Conservation (phyloP, 2,888 invertebrate species). For the Uloborus plumipes region DNA sequence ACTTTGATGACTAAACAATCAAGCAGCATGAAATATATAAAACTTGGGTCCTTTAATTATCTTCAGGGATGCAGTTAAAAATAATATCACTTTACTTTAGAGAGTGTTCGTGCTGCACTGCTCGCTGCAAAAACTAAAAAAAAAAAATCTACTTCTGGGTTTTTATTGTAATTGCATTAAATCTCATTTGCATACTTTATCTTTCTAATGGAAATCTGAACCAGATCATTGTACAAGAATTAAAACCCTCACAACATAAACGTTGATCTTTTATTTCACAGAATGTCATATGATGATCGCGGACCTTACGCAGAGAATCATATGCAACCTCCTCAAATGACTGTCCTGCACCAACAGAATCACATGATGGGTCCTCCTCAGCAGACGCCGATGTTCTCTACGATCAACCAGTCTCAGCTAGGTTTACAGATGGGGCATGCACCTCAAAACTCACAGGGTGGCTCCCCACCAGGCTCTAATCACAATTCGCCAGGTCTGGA, state of each 20-base stretch:
- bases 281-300: slow-evolving; percentile 54
- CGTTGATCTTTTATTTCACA: slow-evolving; percentile 21
- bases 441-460: slow-evolving; percentile 26
- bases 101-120: neutral
- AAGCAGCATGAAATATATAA: no score
- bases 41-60: no score
- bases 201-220: neutral
- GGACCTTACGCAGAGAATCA: no score
- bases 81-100: no score
- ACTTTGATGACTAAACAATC: no score
- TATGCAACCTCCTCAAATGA: slow-evolving; percentile 28
- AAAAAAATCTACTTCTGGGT: no score
- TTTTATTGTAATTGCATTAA: neutral
- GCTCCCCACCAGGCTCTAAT: slow-evolving; percentile 67
- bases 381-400: slow-evolving; percentile 49
- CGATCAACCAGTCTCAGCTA: slow-evolving; percentile 68
- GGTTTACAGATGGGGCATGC: slow-evolving; percentile 67
- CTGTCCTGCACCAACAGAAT: slow-evolving; percentile 71
- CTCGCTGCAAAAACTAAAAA: no score
- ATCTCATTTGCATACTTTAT: neutral
- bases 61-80: no score
- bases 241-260: no score
- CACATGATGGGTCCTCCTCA: slow-evolving; percentile 47
- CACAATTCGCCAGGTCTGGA: slow-evolving; percentile 75
- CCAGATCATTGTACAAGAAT: no score